Evolutionary conservation across 2,113 vertebrate species (phyloP).

Genomic region (Otolemur garnettii): DNA sequence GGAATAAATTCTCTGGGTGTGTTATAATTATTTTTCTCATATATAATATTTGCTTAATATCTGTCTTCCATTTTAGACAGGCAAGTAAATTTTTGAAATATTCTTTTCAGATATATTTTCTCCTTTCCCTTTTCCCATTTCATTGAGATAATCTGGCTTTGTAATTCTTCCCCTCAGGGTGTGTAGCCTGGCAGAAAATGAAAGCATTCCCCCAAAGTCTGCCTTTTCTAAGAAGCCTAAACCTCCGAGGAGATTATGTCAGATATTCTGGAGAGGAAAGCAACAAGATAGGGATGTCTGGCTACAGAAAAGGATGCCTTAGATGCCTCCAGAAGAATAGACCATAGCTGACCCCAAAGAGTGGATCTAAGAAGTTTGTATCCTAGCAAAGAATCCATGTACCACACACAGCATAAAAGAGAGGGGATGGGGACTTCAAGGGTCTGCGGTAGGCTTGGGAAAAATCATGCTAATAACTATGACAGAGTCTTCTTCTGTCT

Average conservation of each 20-base stretch:
- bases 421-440: constrained; percentile 15
- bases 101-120: not conserved
- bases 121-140: not conserved
- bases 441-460: not conserved
- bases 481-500: not conserved
- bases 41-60: constrained; percentile 24
- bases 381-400: not conserved
- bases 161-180: not conserved
- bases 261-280: not conserved
- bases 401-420: not conserved
- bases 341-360: not conserved
- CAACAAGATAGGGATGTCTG: not conserved
- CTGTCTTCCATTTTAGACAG: not conserved
- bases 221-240: constrained; percentile 38
- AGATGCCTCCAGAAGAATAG: not conserved
- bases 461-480: not conserved
- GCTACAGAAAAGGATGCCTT: not conserved
- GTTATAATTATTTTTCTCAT: constrained; percentile 22
- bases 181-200: not conserved
- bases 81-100: not conserved
- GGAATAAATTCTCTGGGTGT: not conserved
- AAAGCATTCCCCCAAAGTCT: not conserved
- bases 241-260: not conserved
- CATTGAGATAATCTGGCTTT: constrained; percentile 11
- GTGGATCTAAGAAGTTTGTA: not conserved